Base-by-base conservation (phyloP, 2,888 invertebrate species). In the Aquatica leii region DNA sequence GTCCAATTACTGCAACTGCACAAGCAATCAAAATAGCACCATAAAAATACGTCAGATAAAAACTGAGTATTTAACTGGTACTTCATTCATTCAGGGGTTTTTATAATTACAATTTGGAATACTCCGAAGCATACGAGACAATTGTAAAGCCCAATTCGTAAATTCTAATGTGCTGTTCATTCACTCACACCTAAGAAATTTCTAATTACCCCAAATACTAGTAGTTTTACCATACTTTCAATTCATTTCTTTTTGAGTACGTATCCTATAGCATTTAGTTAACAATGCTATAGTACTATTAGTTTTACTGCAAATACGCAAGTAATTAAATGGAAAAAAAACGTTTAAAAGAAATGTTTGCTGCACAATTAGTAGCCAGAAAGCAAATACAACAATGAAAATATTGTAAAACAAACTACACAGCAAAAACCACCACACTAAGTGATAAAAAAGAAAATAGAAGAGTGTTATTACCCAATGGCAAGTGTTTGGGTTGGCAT, bases 381-480 rank as follows among this genome's bases (percentile, higher is more conserved):
- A 2, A 24, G 24, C 24, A 24, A 2, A 24, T 24, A 24, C 24
- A 24, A 24, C 4, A 24, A 24, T 24, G 24, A 24, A 24, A 24
- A 24, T 24, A 24, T 24, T 4, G 24, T 24, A 59, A 31, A 52
- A 46, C 20, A 46, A 52, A 43, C 8, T 52, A 53, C 48, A 58
- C 68, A 71, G 74, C 67, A 69, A 65, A 73, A 75, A 74, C 73
- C 76, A 74, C 74, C 75, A 76, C 74, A 73, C 2, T 5, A 14
- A 46, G 4, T 17, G 17, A 18, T 18, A 4, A 46, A 46, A 46
- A n/a, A 46, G 46, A 46, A 46, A 46, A 18, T 46, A 46, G 46
- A 46, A 20, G 46, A 46, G 73, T 74, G 81, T 82, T 77, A 78
- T 82, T 90, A 91, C 91, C 91, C 90, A 90, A 84, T 90, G 88